Evolutionary conservation across 2,113 vertebrate species (phyloP), one percentile per base, ranked within the genome.

Genomic region (Scatophagus argus): DNA sequence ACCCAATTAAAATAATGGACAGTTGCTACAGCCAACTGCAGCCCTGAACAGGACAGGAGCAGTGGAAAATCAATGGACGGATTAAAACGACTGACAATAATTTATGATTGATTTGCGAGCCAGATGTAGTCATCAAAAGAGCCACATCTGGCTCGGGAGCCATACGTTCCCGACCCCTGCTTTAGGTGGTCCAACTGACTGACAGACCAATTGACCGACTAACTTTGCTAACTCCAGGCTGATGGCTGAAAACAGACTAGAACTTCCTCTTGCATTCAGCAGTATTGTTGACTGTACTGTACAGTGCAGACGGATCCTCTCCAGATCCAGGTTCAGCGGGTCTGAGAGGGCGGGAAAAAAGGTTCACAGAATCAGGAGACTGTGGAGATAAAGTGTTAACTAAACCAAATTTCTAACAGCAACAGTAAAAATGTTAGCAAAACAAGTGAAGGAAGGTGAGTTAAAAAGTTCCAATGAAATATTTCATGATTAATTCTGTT

Each of bases 251-350:
- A n/a, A 27, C n/a, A 19, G 23, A 19, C 25, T 68, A 54, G 10
- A 27, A 17, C 9, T 31, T 32, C 12, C 34, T 52, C 3, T 21
- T 43, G 36, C 8, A 27, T 23, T 32, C 6, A 23, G 3, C 21
- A 32, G 5, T 4, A 43, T 56, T 83, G 8, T 25, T 27, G 0
- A 86, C 61, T 43, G 72, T 61, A 7, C 79, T 82, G 61, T 82
- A 82, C 8, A 79, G 1, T 3, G 58, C 29, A 43, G 21, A 2
- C 1, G 6, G 3, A 74, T 83, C 71, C 8, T 64, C 67, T 0
- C 0, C 66, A 19, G n/a, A 2, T 29, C 66, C 60, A 23, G 14
- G 54, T 27, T 2, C 2, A 52, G 32, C 47, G 19, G 23, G 23
- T 32, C 47, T 64, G 49, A 44, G 43, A 39, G 13, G 36, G 2